A percentile compares a stretch with the other conserved stretches of the same genome.
phyloP scores from a whole-genome alignment of 2,888 invertebrate species.

The Ormyrus thymus region DNA sequence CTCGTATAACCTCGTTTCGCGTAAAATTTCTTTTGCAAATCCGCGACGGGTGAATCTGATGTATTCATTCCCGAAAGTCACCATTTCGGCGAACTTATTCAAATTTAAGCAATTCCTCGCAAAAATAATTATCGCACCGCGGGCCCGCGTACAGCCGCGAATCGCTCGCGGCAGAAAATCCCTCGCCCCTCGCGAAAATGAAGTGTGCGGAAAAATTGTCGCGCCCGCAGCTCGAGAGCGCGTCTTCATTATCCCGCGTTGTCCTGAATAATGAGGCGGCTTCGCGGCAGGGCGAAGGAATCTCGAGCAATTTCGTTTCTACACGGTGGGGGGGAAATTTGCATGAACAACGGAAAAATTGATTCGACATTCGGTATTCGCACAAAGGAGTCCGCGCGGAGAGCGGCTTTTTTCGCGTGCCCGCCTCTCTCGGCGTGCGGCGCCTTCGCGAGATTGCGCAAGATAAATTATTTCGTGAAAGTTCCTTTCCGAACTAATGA shows the following conservation, averaged over 20 bases:
- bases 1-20: no score
- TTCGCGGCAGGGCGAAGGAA: background rate
- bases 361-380: background rate
- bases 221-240: no score
- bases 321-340: conserved; percentile 6
- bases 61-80: no score
- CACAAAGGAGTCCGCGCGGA: no score
- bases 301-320: background rate
- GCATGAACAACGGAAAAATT: conserved; percentile 17
- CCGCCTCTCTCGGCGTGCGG: background rate
- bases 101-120: no score
- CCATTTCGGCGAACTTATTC: no score
- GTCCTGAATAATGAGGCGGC: conserved; percentile 25
- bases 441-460: background rate
- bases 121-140: background rate
- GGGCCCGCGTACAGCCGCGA: background rate
- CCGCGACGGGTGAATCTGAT: no score
- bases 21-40: no score
- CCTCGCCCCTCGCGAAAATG: no score
- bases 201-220: no score
- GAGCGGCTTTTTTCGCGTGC: no score
- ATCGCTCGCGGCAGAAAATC: no score
- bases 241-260: conserved; percentile 8
- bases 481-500: conserved; percentile 34
- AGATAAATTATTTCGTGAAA: conserved; percentile 48